Evolutionary conservation across 2,888 invertebrate genomes (phyloP).

Genomic region (Conomelus anceps): DNA sequence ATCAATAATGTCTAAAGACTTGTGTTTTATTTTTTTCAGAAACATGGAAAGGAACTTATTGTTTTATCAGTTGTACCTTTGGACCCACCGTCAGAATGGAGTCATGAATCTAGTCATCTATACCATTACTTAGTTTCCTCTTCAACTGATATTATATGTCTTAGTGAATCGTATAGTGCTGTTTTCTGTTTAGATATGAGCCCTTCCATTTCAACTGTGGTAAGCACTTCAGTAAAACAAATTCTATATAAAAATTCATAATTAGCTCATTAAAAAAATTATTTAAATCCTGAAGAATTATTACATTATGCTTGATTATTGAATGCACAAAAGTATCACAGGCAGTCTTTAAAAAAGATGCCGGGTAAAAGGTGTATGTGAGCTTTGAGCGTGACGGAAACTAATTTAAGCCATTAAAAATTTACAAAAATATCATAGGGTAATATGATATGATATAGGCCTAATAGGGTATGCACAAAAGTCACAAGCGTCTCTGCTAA

Average conservation of each 20-base stretch:
- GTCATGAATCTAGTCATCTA: slow-evolving; percentile 43
- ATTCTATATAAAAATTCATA: background rate
- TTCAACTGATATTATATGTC: slow-evolving; percentile 56
- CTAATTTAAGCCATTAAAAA: no score
- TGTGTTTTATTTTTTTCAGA: slow-evolving; percentile 38
- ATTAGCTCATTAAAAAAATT: background rate
- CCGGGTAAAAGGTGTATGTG: no score
- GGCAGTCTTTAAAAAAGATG: no score
- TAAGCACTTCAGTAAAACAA: slow-evolving; percentile 41
- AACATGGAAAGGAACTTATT: slow-evolving; percentile 51
- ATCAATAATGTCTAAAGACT: background rate
- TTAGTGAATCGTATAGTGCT: slow-evolving; percentile 62
- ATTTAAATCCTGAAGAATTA: no score
- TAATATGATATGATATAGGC: no score
- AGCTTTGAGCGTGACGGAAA: no score
- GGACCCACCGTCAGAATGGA: slow-evolving; percentile 46
- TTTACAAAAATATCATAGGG: no score
- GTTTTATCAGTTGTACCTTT: slow-evolving; percentile 57
- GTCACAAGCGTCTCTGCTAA: no score
- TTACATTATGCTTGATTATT: no score
- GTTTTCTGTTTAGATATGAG: slow-evolving; percentile 72
- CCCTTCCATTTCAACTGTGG: slow-evolving; percentile 65
- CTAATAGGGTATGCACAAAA: no score
- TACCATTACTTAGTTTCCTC: slow-evolving; percentile 50
- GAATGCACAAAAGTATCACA: no score